Percentiles rank a stretch among this genome's conserved stretches.
These are phyloP conservation scores for Tympanoctomys barrerae DNA, from an alignment of 2,797 vertebrate genomes.

Conservation along the genomic window DNA sequence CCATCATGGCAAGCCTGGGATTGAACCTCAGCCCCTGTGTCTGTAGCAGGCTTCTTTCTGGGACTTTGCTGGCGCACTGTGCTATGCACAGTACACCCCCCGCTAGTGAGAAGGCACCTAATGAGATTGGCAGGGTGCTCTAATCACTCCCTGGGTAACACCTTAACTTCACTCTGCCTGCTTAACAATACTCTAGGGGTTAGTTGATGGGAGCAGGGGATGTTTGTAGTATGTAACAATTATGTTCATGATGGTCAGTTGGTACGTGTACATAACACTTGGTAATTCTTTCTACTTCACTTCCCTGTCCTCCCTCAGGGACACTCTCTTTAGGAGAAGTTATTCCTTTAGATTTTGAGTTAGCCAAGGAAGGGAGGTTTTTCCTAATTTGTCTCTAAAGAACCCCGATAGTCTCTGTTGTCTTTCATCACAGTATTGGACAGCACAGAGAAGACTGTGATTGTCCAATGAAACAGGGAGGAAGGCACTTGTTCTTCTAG, in stretches of 20 bases:
- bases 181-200: neutral
- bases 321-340: neutral
- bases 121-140: fast-evolving
- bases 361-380: neutral
- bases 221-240: neutral
- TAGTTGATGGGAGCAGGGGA: no score
- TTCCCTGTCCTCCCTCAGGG: neutral
- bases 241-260: neutral
- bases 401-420: neutral
- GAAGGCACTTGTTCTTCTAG: neutral
- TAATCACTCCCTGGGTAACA: neutral
- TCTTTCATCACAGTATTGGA: neutral
- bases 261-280: neutral
- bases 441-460: neutral
- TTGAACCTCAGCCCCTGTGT: no score
- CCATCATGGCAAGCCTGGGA: no score
- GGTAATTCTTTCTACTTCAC: neutral
- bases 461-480: neutral
- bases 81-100: neutral
- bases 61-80: fast-evolving
- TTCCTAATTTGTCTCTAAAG: neutral
- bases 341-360: neutral
- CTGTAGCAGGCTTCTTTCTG: neutral
- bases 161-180: neutral
- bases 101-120: neutral